phyloP scores from a whole-genome alignment of 2,113 vertebrate species.

The Centropus unirufus region DNA sequence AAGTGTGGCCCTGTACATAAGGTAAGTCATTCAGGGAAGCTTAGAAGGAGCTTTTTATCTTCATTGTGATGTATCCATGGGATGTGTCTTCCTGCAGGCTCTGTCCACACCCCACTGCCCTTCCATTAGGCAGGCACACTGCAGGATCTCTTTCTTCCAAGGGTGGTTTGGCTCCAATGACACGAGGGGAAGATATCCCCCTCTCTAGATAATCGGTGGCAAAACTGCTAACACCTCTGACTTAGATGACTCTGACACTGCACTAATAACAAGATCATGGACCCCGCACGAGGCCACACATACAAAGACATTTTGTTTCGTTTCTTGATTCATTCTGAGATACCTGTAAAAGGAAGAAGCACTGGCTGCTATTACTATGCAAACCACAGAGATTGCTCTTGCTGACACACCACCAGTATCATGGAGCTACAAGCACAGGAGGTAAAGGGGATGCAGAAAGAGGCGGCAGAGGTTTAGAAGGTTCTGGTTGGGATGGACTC shows the following conservation, averaged over 20 bases:
- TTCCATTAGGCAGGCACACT: background rate
- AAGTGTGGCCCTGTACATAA: background rate
- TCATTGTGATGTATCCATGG: background rate
- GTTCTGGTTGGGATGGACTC: background rate
- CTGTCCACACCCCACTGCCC: background rate
- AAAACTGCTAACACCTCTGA: background rate
- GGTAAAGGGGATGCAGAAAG: accelerated
- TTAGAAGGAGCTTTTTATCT: background rate
- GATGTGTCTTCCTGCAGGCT: background rate
- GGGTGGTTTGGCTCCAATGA: accelerated
- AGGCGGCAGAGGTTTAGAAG: background rate
- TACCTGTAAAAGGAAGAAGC: background rate
- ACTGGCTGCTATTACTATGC: background rate
- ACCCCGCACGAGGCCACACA: background rate
- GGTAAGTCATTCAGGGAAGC: background rate
- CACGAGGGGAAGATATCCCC: background rate
- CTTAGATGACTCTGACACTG: background rate
- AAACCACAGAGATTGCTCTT: background rate
- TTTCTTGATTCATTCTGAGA: background rate
- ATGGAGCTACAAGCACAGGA: background rate
- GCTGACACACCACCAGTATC: accelerated
- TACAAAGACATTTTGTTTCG: background rate
- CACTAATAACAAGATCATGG: background rate
- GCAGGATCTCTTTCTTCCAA: background rate
- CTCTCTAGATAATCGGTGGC: background rate